These are phyloP conservation scores for Tetraneura akinire DNA, from an alignment of 1,140 invertebrate genomes.

Conservation along the genomic window DNA sequence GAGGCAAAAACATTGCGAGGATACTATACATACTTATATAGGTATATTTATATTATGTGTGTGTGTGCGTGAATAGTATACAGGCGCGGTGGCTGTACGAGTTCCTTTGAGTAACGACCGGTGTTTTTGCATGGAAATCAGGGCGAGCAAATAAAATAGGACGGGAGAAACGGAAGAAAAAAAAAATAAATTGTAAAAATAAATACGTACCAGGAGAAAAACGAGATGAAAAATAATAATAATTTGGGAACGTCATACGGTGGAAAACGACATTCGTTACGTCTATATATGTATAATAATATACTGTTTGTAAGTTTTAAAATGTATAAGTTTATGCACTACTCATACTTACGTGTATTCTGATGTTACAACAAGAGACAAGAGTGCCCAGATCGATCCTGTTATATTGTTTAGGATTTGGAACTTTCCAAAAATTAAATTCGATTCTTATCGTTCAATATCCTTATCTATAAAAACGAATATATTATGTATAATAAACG, in stretches of 20 bases:
- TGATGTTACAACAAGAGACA: too few relatives aligned
- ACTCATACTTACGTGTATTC: too few relatives aligned
- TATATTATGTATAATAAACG: too few relatives aligned
- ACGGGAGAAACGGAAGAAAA: not conserved
- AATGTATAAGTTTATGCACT: not conserved
- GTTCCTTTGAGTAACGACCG: constrained; percentile 28
- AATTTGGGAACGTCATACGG: constrained; percentile 6
- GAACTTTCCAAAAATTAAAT: too few relatives aligned
- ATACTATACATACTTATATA: not conserved
- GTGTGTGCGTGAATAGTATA: too few relatives aligned
- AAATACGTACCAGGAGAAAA: not conserved
- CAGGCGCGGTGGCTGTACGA: not conserved
- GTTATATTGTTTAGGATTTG: too few relatives aligned
- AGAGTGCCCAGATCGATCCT: too few relatives aligned
- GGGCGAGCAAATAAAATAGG: constrained; percentile 1
- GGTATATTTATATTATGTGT: too few relatives aligned
- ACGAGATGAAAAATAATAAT: constrained; percentile 6
- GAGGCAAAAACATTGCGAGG: not conserved
- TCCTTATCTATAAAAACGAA: too few relatives aligned
- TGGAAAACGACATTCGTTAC: constrained; percentile 14
- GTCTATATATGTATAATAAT: not conserved
- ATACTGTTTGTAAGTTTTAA: too few relatives aligned
- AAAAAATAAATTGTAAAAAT: not conserved
- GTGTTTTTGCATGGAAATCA: not conserved
- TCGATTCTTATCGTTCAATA: too few relatives aligned